These are phyloP conservation scores for Trochalopteron elliotii DNA, from an alignment of 2,113 vertebrate genomes.

Conservation along the genomic window DNA sequence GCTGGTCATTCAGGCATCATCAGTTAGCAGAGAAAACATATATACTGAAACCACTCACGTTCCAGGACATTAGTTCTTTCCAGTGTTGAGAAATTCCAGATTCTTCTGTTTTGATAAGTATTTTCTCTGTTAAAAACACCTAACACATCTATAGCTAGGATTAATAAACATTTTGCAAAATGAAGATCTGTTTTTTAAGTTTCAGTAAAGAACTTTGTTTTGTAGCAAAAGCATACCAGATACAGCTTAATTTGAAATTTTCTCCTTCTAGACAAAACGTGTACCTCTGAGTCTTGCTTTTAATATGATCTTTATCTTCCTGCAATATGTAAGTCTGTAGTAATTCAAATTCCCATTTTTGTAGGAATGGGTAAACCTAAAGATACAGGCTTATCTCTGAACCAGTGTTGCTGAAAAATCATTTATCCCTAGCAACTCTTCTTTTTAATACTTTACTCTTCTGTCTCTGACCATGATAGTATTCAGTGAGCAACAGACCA, in stretches of 20 bases:
- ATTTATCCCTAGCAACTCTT: background rate
- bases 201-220: background rate
- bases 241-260: background rate
- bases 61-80: background rate
- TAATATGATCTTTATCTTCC: background rate
- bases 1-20: background rate
- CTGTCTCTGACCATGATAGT: background rate
- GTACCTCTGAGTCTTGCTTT: background rate
- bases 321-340: background rate
- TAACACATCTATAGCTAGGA: background rate
- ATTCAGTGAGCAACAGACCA: background rate
- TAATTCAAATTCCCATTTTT: background rate
- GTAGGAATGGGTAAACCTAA: background rate
- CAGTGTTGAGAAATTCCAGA: background rate
- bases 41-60: background rate
- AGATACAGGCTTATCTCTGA: background rate
- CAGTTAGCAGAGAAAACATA: background rate
- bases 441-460: background rate
- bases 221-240: background rate
- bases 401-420: background rate
- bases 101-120: background rate
- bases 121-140: background rate
- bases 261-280: background rate
- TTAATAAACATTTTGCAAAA: background rate
- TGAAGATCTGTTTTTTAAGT: background rate